Percentiles rank a stretch among this genome's conserved stretches.
Conservation (phyloP, 1,140 invertebrate genomes). For the Sminthurides bifidus region DNA sequence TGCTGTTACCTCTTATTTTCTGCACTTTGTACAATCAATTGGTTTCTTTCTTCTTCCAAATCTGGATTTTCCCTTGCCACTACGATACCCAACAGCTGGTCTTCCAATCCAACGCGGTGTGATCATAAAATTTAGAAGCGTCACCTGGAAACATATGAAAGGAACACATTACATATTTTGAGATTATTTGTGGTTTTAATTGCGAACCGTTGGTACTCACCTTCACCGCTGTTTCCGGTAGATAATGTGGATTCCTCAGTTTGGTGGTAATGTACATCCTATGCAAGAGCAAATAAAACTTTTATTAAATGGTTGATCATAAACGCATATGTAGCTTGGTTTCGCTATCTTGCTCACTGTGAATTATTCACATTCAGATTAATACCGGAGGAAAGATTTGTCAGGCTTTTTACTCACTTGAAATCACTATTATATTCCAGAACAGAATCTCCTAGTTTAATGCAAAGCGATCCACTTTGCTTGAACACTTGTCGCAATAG, state of each 20-base stretch:
- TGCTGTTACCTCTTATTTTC: slow-evolving; percentile 63
- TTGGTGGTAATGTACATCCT: slow-evolving; percentile 93
- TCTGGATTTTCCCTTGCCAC: slow-evolving; percentile 85
- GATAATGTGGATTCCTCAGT: slow-evolving; percentile 79
- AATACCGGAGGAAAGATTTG: not conserved
- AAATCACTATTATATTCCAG: slow-evolving; percentile 78
- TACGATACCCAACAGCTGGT: slow-evolving; percentile 79
- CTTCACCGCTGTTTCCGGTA: slow-evolving; percentile 82
- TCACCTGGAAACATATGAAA: slow-evolving; percentile 35
- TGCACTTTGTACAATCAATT: slow-evolving; percentile 75
- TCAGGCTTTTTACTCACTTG: slow-evolving; percentile 43
- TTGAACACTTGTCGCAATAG: slow-evolving; percentile 79
- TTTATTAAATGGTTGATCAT: too few relatives aligned
- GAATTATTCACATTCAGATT: slow-evolving; percentile 37
- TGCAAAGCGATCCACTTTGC: slow-evolving; percentile 64
- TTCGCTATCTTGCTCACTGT: slow-evolving; percentile 25
- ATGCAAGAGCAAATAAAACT: too few relatives aligned
- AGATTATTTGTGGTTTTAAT: not conserved
- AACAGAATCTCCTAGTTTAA: slow-evolving; percentile 70
- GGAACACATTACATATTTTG: not conserved
- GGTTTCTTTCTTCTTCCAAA: slow-evolving; percentile 81
- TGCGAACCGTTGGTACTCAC: slow-evolving; percentile 41
- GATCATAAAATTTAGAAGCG: slow-evolving; percentile 86
- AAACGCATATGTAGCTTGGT: not conserved
- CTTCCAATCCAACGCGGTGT: slow-evolving; percentile 79